Evolutionary conservation across 2,113 vertebrate species (phyloP).

Genomic region (Eulemur rufifrons): DNA sequence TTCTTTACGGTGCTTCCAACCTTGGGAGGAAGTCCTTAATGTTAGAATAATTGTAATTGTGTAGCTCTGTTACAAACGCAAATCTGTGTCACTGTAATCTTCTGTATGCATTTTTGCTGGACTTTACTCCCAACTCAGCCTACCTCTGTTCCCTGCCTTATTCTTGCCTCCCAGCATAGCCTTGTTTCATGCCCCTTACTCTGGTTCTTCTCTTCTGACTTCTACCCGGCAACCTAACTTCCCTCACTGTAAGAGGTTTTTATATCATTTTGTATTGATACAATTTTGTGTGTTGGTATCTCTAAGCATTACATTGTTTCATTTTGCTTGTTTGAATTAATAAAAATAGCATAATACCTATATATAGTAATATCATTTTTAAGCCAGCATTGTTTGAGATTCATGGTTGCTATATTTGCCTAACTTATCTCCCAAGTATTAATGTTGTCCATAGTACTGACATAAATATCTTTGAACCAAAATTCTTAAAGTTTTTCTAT

Average conservation of each 20-base stretch:
- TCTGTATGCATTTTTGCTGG: background rate
- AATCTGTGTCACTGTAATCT: background rate
- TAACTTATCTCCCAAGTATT: background rate
- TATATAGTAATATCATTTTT: background rate
- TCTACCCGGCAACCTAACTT: no score
- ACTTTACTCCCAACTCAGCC: background rate
- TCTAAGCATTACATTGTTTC: background rate
- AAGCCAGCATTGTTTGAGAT: background rate
- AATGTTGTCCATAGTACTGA: constrained; percentile 44
- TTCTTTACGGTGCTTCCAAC: background rate
- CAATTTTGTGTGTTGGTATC: background rate
- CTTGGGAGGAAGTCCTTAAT: background rate
- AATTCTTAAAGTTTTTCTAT: background rate
- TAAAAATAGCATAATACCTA: background rate
- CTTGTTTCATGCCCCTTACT: background rate
- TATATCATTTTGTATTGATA: background rate
- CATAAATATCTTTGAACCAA: background rate
- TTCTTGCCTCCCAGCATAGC: background rate
- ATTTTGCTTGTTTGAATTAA: background rate
- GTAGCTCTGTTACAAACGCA: background rate
- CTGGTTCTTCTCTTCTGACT: background rate
- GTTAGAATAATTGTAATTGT: background rate
- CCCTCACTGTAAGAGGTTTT: background rate
- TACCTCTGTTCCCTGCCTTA: background rate
- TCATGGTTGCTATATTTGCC: background rate